Evolutionary conservation across 2,888 invertebrate genomes (phyloP).

Genomic region (Physocephala rufipes): DNA sequence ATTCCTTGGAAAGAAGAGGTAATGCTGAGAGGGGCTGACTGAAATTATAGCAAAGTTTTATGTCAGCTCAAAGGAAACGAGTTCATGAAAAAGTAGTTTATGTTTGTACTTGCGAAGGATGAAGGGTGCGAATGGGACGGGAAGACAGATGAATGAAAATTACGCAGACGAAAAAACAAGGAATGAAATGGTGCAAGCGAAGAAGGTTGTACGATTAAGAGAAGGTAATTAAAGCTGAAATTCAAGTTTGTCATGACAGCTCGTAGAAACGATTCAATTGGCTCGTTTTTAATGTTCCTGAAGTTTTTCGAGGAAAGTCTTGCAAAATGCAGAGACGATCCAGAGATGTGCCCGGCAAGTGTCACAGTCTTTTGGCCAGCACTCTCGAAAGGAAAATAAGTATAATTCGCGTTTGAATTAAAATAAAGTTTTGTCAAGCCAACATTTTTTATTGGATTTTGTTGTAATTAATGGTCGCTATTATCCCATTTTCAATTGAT

Average conservation of each 20-base stretch:
- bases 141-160: background rate
- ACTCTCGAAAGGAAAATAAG: no score
- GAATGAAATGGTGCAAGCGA: background rate
- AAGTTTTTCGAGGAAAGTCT: no score
- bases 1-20: conserved; percentile 37
- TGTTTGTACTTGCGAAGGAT: conserved; percentile 41
- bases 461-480: no score
- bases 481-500: no score
- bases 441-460: no score
- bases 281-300: no score
- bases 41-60: conserved; percentile 30
- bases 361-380: no score
- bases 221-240: conserved; percentile 49
- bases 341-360: no score
- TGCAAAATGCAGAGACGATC: no score
- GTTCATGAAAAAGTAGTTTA: conserved; percentile 47
- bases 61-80: conserved; percentile 41
- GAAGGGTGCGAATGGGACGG: background rate
- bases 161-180: background rate
- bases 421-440: no score
- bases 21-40: no score
- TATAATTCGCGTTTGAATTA: no score
- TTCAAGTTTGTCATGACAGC: conserved; percentile 34
- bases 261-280: background rate
- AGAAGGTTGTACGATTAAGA: conserved; percentile 10